A percentile compares a stretch with the other conserved stretches of the same genome.
Evolutionary conservation across 2,113 vertebrate species (phyloP).

Genomic region (Manacus vitellinus): DNA sequence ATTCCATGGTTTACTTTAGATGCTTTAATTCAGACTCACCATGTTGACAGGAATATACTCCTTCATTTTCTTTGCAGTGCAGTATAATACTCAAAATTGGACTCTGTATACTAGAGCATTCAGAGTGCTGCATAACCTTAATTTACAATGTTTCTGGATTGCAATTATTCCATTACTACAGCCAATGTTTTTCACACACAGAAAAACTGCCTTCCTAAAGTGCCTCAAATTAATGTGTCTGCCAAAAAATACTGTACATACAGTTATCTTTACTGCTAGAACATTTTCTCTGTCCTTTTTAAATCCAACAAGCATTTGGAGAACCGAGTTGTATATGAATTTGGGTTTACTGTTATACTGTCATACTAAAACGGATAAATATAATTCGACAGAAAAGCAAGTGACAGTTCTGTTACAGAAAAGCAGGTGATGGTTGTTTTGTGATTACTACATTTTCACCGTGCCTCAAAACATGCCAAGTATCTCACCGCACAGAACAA

Average conservation of each 20-base stretch:
- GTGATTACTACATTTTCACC: background rate
- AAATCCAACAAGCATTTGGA: background rate
- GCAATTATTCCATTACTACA: background rate
- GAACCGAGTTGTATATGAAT: accelerated
- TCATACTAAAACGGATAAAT: background rate
- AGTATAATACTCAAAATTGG: background rate
- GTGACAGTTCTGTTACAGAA: background rate
- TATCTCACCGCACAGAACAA: background rate
- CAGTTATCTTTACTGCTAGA: background rate
- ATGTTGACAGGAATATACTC: background rate
- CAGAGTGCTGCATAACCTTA: background rate
- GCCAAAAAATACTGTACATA: background rate
- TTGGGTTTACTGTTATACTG: background rate
- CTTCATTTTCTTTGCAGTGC: background rate
- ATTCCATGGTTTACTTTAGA: background rate
- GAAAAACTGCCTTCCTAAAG: background rate
- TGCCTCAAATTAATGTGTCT: background rate
- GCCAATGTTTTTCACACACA: background rate
- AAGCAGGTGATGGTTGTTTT: background rate
- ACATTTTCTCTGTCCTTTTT: background rate
- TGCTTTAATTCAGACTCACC: background rate
- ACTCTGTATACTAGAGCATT: background rate
- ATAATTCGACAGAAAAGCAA: background rate
- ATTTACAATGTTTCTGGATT: background rate
- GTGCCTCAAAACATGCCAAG: background rate